Percentiles rank a stretch among this genome's conserved stretches.
These are phyloP conservation scores for Pygoscelis adeliae DNA, from an alignment of 2,113 vertebrate genomes.

Conservation along the genomic window DNA sequence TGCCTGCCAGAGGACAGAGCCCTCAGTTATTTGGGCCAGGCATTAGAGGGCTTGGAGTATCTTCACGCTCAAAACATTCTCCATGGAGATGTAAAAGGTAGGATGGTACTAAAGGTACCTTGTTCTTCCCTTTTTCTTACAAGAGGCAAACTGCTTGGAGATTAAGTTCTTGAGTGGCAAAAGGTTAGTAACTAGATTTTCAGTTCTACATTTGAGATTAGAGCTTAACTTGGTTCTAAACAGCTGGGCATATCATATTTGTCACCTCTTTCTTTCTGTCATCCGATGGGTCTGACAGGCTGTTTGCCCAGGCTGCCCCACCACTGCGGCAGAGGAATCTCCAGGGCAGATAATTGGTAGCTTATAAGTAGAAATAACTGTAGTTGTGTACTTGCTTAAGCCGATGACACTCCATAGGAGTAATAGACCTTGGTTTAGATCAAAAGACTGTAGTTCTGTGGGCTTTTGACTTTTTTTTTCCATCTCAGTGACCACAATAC, in stretches of 20 bases:
- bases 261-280: background rate
- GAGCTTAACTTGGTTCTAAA: background rate
- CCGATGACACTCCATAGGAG: background rate
- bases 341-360: background rate
- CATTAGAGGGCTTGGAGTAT: conserved; percentile 85
- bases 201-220: background rate
- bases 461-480: background rate
- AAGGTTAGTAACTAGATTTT: background rate
- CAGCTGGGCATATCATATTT: background rate
- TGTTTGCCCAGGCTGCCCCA: background rate
- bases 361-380: background rate
- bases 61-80: conserved; percentile 83
- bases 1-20: conserved; percentile 90
- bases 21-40: conserved; percentile 88
- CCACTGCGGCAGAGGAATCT: background rate
- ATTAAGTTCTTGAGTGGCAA: background rate
- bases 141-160: background rate
- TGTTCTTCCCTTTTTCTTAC: background rate
- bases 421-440: background rate
- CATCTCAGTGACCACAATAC: background rate
- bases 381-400: background rate
- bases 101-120: background rate
- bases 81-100: conserved; percentile 96
- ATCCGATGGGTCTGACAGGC: background rate
- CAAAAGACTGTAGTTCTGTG: background rate